Percentiles rank a stretch among this genome's conserved stretches.
Evolutionary conservation across 2,888 invertebrate species (phyloP).

Genomic region (Sphecodes monilicornis): DNA sequence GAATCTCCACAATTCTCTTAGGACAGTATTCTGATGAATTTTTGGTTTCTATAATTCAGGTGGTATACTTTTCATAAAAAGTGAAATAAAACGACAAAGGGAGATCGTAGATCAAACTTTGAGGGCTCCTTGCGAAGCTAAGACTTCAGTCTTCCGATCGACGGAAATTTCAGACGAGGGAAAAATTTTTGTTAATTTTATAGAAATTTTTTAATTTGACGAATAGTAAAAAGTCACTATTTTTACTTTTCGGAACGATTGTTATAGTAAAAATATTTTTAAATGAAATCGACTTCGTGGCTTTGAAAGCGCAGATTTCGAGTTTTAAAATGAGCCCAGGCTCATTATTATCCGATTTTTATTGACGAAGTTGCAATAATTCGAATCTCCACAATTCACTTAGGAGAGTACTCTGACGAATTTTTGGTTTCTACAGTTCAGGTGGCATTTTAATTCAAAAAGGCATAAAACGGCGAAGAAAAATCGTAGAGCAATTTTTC

Average conservation of each 20-base stretch:
- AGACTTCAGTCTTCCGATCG: no score
- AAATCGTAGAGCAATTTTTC: background rate
- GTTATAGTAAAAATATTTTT: no score
- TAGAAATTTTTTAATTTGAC: background rate
- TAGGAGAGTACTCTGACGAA: background rate
- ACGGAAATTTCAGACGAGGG: background rate
- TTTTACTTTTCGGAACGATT: background rate
- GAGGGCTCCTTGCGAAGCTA: no score
- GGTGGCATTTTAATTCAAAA: background rate
- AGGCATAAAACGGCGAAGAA: background rate
- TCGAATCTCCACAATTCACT: background rate
- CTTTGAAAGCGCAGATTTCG: background rate
- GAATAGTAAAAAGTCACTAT: background rate
- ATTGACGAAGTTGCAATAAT: background rate
- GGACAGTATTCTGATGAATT: no score
- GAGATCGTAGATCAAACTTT: no score
- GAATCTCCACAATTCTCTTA: no score
- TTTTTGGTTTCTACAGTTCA: background rate
- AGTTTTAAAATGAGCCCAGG: background rate
- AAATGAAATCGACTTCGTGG: rapidly evolving
- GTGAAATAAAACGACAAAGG: background rate
- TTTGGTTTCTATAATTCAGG: no score
- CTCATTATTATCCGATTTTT: background rate
- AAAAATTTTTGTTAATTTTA: background rate
- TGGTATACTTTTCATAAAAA: background rate